These are phyloP conservation scores for Zosterops japonicus DNA, from an alignment of 2,113 vertebrate species.

Conservation along the genomic window DNA sequence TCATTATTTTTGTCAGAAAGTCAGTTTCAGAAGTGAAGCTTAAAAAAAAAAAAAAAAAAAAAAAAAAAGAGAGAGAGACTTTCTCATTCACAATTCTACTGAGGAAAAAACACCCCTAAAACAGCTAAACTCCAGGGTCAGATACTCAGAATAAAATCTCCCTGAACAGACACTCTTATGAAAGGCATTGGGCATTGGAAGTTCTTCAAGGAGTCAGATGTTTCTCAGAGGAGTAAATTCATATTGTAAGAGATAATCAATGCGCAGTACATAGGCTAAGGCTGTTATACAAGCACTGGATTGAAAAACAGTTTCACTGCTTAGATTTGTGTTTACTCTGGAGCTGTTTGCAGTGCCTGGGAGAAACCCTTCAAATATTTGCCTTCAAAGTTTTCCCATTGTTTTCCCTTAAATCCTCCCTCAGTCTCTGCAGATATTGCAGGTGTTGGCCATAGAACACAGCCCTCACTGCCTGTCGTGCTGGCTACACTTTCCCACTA, in stretches of 20 bases:
- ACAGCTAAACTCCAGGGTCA: background rate
- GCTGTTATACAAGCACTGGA: background rate
- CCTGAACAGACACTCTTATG: background rate
- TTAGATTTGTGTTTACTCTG: background rate
- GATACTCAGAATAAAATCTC: background rate
- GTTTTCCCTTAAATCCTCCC: background rate
- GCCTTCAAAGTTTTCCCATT: background rate
- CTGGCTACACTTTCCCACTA: background rate
- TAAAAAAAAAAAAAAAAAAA: background rate
- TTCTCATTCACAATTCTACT: background rate
- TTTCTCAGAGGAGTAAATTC: background rate
- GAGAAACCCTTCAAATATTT: background rate
- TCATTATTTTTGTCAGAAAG: background rate
- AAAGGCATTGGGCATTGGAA: background rate
- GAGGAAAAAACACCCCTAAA: background rate
- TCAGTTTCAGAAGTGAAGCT: background rate
- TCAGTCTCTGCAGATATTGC: background rate
- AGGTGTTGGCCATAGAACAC: accelerated
- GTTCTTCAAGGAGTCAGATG: background rate
- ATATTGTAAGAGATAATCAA: background rate
- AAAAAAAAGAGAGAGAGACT: background rate
- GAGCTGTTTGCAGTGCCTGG: accelerated
- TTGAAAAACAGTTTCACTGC: background rate
- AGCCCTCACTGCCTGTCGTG: background rate
- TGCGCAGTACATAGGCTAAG: background rate